Base-by-base conservation (phyloP, 2,888 invertebrate species). In the Scaptomyza reducta region DNA sequence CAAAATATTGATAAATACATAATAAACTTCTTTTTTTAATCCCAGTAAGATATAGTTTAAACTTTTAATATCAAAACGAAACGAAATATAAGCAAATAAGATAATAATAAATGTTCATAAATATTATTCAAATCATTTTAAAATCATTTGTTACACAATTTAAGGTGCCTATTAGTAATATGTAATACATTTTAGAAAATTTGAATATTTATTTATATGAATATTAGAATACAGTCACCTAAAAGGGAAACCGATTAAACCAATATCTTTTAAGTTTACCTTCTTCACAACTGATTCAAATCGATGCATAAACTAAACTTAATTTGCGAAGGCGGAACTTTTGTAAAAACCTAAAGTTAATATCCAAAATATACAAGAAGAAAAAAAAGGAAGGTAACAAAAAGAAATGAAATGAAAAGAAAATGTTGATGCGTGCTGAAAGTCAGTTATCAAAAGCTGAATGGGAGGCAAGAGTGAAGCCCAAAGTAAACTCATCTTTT, bases 271-370 rank as follows among this genome's bases (percentile, higher is more conserved):
- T 11, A 3, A 46, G 27, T 29, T n/a, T 9, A n/a, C 7, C 25
- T 25, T 29, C 5, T 11, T 3, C 6, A 1, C 27, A 14, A 31
- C 16, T 56, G 58, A 73, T 6, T 27, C 41, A 79, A 81, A 79
- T 86, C 81, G 61, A 87, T 81, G 62, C 10, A 40, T 41, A 42
- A 62, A 61, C 65, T 75, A 63, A 70, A 58, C 58, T 62, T 40
- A 58, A 59, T 58, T 65, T 9, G 29, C 11, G 13, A 9, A 57
- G 42, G 42, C 41, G 29, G 53, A 59, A 55, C 40, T 58, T 75
- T 55, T 53, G 51, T 55, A 47, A 63, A 69, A 70, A 58, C 55
- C 22, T 22, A 27, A 41, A 25, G 11, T 35, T 18, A 49, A 46
- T 33, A 46, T 41, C 25, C 33, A 56, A 53, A 53, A 50, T 18